Conservation (phyloP, 2,113 vertebrate genomes). For the Rhegmatorhina hoffmannsi region DNA sequence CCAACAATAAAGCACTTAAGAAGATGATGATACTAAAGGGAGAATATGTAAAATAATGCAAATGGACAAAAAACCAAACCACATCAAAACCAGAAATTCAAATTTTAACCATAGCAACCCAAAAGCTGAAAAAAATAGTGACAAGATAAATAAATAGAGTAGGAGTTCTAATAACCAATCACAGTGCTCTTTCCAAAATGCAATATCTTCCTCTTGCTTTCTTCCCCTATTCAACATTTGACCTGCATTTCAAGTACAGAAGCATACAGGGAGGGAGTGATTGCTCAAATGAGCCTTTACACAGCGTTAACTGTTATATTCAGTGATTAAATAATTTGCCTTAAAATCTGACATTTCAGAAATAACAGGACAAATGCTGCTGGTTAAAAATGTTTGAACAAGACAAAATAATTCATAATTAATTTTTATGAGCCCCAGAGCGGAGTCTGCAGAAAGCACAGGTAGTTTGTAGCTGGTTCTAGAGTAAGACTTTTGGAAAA, state of each 20-base stretch:
- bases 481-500: not conserved
- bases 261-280: not conserved
- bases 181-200: not conserved
- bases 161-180: not conserved
- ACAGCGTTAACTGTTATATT: not conserved
- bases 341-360: conserved; percentile 4
- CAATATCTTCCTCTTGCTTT: not conserved
- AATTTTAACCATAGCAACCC: not conserved
- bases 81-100: not conserved
- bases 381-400: not conserved
- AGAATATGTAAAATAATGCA: not conserved
- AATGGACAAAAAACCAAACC: not conserved
- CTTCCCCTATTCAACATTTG: not conserved
- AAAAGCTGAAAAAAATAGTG: not conserved
- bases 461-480: not conserved
- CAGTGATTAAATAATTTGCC: not conserved
- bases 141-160: not conserved
- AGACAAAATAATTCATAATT: not conserved
- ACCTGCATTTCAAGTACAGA: not conserved
- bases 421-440: not conserved
- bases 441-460: not conserved
- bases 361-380: not conserved
- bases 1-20: not conserved
- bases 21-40: not conserved
- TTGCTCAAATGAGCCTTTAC: not conserved